Base-by-base conservation (phyloP, 2,113 vertebrate species). In the Vanacampus margaritifer region DNA sequence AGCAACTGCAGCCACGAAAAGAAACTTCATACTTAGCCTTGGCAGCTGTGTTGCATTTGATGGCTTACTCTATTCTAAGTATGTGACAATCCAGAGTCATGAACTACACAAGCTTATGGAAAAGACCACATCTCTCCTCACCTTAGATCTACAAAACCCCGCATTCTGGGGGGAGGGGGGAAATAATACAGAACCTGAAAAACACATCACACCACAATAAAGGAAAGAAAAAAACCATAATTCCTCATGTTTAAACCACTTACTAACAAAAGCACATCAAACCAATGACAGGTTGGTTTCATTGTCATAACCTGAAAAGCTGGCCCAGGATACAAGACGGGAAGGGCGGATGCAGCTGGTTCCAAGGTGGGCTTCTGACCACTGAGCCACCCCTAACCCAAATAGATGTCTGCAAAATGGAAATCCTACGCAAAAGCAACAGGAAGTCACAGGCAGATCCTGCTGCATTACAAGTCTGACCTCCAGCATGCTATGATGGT, bases 201-300 rank as follows among this genome's bases (percentile, higher is more conserved):
- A 76, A 78, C 59, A 72, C 41, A 70, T 77, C 45, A 72, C 12
- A 56, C 54, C 65, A 54, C 64, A 72, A 77, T 58, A 69, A 56
- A 60, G 60, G 62, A 71, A 48, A 87, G n/a, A n/a, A n/a, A n/a
- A n/a, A n/a, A n/a, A n/a, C n/a, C 67, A 78, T 85, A 79, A 80
- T 88, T 81, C 77, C 51, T 84, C 60, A 56, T 60, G 70, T 73
- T 72, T 50, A 56, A 79, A 69, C 68, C 51, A 26, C 8, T 70
- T 73, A 57, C 72, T 74, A 72, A 72, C 64, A 76, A 73, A 70
- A 82, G 68, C 56, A 62, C 61, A 71, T 78, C 46, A 46, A 69
- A 78, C 64, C 76, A 82, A 72, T 79, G 68, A 64, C 71, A 79
- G 74, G 73, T 69, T 79, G 75, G 75, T 88, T 72, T 87, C 76